Conservation (phyloP, 2,888 invertebrate species). For the Dolichomitus sp. region DNA sequence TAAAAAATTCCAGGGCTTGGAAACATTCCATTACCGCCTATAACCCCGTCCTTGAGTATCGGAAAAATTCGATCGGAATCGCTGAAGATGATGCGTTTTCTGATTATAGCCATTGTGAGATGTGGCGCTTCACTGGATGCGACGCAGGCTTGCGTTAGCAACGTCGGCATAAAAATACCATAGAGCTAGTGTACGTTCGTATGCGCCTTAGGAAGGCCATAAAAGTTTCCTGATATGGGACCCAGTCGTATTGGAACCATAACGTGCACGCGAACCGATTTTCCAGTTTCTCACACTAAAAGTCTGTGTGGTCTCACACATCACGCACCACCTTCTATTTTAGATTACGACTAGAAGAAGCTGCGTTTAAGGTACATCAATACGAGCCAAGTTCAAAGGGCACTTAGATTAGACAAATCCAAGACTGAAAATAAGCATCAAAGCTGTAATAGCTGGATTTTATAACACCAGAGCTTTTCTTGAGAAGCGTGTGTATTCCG, state of each 20-base stretch:
- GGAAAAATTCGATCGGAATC: constrained; percentile 42
- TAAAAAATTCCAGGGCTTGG: constrained; percentile 18
- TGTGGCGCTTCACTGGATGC: constrained; percentile 26
- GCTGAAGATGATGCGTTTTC: constrained; percentile 31
- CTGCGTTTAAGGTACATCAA: constrained; percentile 36
- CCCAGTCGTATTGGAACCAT: constrained; percentile 48
- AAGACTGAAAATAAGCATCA: constrained; percentile 13
- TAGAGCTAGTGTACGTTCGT: constrained; percentile 47
- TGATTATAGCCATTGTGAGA: constrained; percentile 47
- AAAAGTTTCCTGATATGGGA: constrained; percentile 60
- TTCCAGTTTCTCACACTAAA: constrained; percentile 60
- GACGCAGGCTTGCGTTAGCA: constrained; percentile 36
- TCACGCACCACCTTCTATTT: constrained; percentile 50
- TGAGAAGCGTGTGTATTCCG: neutral
- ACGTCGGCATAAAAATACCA: constrained; percentile 61
- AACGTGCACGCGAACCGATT: constrained; percentile 59
- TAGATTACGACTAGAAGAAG: constrained; percentile 32
- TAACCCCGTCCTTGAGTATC: constrained; percentile 20
- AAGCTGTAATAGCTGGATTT: constrained; percentile 40
- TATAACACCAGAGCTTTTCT: constrained; percentile 27
- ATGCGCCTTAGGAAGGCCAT: constrained; percentile 51
- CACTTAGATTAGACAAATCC: constrained; percentile 19
- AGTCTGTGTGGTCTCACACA: constrained; percentile 51
- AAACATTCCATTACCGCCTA: constrained; percentile 42
- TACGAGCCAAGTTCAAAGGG: constrained; percentile 38